Percentiles rank a stretch among this genome's conserved stretches.
Evolutionary conservation across 2,888 invertebrate species (phyloP).

Genomic region (Drosophila hamatofila): DNA sequence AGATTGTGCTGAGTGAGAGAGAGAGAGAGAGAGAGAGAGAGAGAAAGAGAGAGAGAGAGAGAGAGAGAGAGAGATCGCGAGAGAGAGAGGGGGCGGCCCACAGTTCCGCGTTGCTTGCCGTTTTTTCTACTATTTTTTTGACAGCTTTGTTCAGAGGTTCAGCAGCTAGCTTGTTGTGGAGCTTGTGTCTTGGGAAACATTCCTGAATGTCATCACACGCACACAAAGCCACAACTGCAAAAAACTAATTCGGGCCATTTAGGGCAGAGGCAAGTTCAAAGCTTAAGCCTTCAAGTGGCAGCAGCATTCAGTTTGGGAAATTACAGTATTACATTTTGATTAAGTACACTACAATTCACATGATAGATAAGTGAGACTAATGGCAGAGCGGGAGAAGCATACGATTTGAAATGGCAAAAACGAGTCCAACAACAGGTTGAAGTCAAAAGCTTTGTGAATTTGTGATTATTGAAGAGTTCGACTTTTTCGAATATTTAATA

Average conservation of each 20-base stretch:
- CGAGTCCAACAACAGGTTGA: conserved; percentile 4
- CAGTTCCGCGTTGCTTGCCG: conserved; percentile 63
- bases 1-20: not conserved
- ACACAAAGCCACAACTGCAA: conserved; percentile 27
- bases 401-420: not conserved
- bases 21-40: not conserved
- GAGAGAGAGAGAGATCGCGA: not conserved
- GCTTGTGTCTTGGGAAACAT: conserved; percentile 60
- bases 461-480: not conserved
- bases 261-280: conserved; percentile 61
- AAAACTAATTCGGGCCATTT: conserved; percentile 65
- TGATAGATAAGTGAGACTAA: conserved; percentile 35
- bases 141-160: conserved; percentile 60
- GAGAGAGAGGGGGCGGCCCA: conserved; percentile 12
- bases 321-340: conserved; percentile 55
- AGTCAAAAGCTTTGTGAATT: not conserved
- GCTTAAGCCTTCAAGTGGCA: conserved; percentile 43
- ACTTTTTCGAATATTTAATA: not conserved
- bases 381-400: conserved; percentile 6
- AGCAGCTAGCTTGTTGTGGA: conserved; percentile 34
- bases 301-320: conserved; percentile 41
- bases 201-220: conserved; percentile 63
- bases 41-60: no score
- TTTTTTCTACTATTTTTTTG: conserved; percentile 56
- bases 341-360: conserved; percentile 53